These are phyloP conservation scores for Pentalonia nigronervosa DNA, from an alignment of 1,140 invertebrate species.

Conservation along the genomic window DNA sequence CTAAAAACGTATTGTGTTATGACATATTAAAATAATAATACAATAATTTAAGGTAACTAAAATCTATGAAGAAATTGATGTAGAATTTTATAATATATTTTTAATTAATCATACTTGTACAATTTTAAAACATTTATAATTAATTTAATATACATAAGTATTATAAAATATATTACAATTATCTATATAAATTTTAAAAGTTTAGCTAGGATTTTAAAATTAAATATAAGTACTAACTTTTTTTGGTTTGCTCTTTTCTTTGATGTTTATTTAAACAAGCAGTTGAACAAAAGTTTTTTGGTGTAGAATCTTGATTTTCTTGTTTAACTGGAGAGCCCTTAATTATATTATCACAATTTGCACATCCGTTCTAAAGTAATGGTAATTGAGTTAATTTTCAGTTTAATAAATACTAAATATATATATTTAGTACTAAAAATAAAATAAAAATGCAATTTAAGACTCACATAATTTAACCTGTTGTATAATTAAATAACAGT, in stretches of 20 bases:
- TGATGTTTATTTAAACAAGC: slow-evolving; percentile 82
- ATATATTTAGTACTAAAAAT: background rate
- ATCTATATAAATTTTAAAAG: background rate
- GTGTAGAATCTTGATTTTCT: slow-evolving; percentile 67
- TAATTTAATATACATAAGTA: background rate
- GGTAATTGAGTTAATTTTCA: background rate
- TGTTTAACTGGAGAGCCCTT: slow-evolving; percentile 69
- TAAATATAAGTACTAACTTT: slow-evolving; percentile 53
- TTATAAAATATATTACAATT: background rate
- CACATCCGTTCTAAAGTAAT: slow-evolving; percentile 72
- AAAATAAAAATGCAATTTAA: background rate
- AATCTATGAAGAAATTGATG: too few species aligned
- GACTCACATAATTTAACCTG: background rate
- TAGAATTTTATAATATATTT: background rate
- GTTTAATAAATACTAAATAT: background rate
- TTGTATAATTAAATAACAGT: background rate
- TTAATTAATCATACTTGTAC: background rate
- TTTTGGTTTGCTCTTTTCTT: slow-evolving; percentile 71
- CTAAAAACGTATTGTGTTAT: too few species aligned
- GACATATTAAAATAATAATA: too few species aligned
- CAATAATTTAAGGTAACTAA: too few species aligned
- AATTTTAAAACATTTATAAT: background rate
- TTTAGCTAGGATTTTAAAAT: background rate
- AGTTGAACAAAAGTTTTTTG: slow-evolving; percentile 84
- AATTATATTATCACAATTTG: slow-evolving; percentile 85